Base-by-base conservation (phyloP, 2,888 invertebrate genomes). In the Agrochola litura region DNA sequence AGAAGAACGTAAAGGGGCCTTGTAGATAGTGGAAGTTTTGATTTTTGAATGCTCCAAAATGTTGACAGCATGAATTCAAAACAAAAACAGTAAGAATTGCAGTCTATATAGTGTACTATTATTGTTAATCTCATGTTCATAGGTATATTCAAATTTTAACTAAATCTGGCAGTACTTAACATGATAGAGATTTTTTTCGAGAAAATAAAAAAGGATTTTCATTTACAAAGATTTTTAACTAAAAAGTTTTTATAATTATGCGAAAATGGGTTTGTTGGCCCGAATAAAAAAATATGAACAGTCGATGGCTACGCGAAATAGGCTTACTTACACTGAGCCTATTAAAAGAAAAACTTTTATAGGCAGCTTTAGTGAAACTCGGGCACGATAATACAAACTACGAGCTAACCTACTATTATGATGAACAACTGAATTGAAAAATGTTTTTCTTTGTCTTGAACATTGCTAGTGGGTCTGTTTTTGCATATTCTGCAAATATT, bases 351-450 rank as follows among this genome's bases (percentile, higher is more conserved):
- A 85, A 89, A 86, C 80, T 89, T 90, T 41, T 82, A 61, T 73
- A 82, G 60, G 77, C 61, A 63, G 79, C 69, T 82, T 75, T 41
- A 64, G 19, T 76, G 46, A 58, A 84, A 80, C 78, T 80, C 73
- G 1, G 61, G 46, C 60, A 54, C 25, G 77, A 74, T 64, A 60
- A 22, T 74, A 82, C 46, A 49, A 84, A 89, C 76, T 86, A 77
- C n/a, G 30, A 49, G 52, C 58, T 71, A 43, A 63, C 75, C 77
- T 30, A 77, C 82, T 86, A 82, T 81, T 86, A 85, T 85, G 82
- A 88, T 79, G 81, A 88, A 82, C 70, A 77, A 86, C 81, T 85
- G 74, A 86, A 88, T 85, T 82, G 80, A 69, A 83, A 89, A 90
- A 83, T 83, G 78, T 85, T 87, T 81, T 82, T 88, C 88, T 89